Evolutionary conservation across 2,113 vertebrate genomes (phyloP).

Genomic region (Panthera uncia): DNA sequence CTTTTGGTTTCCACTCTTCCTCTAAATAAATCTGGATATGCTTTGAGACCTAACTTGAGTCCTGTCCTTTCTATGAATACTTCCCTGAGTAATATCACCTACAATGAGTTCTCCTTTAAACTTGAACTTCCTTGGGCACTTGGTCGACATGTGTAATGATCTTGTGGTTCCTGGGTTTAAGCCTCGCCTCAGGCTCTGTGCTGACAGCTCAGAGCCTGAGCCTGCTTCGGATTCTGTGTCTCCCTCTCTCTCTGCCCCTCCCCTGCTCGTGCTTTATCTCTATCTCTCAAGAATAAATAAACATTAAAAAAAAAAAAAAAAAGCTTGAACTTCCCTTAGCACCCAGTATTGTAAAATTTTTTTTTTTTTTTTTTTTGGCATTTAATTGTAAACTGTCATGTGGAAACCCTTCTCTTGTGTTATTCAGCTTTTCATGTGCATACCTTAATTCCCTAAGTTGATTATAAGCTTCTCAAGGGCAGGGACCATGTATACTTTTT

Average conservation of each 20-base stretch:
- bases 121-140: background rate
- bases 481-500: background rate
- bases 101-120: background rate
- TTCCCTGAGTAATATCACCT: background rate
- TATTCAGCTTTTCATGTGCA: background rate
- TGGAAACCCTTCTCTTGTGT: background rate
- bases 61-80: background rate
- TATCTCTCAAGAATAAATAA: no score
- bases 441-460: background rate
- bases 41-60: background rate
- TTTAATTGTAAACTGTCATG: background rate
- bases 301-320: no score
- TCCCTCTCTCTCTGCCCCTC: no score
- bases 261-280: no score
- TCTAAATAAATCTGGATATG: background rate
- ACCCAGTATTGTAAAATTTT: background rate
- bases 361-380: background rate
- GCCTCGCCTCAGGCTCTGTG: no score
- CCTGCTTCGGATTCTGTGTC: no score
- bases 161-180: no score
- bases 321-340: background rate
- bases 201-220: no score
- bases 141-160: no score
- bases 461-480: background rate
- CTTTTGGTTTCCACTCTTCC: background rate